Base-by-base conservation (phyloP, 2,888 invertebrate genomes). In the Patella depressa region DNA sequence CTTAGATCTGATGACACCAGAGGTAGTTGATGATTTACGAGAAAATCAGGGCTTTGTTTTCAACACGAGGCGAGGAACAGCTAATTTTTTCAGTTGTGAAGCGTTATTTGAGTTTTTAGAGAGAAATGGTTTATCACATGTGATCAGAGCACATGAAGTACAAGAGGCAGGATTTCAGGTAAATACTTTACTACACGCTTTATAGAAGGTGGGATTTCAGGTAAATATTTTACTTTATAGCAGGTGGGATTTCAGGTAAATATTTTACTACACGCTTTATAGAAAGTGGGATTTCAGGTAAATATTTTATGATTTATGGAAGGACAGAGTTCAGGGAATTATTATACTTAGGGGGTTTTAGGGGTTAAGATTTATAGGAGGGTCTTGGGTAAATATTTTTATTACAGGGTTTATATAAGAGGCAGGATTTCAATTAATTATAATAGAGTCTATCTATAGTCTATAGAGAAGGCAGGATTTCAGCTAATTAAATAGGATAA, bases 111-210 rank as follows among this genome's bases (percentile, higher is more conserved):
- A 93, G 34, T 96, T 96, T 92, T 92, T 96, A 75, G 90, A 92
- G 69, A 92, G 93, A 80, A 95, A 95, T 91, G 93, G 93, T 73
- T 93, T 95, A 59, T 94, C 95, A 3, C 95, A 95, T 89, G 94
- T 96, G 4, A 93, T 96, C 75, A 91, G 95, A 73, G 96, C 95
- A 34, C 95, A 96, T 87, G 95, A 96, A 91, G 93, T 95, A 80
- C 94, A 95, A 75, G 94, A 94, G 88, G 93, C 93, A 80, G 95
- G 95, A 2, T 95, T 95, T 89, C 94, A 94, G 93, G 95, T 95
- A 86, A 75, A 77, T 7, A 3, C 53, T 57, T 57, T 7, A 45
- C 0, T 7, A 1, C 0, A 45, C 0, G 7, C 9, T 45, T 45
- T 45, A 45, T 45, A 45, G 9, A 45, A 9, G 4, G 45, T 5